phyloP scores from a whole-genome alignment of 2,888 invertebrate genomes.

The Tenthredo livida region DNA sequence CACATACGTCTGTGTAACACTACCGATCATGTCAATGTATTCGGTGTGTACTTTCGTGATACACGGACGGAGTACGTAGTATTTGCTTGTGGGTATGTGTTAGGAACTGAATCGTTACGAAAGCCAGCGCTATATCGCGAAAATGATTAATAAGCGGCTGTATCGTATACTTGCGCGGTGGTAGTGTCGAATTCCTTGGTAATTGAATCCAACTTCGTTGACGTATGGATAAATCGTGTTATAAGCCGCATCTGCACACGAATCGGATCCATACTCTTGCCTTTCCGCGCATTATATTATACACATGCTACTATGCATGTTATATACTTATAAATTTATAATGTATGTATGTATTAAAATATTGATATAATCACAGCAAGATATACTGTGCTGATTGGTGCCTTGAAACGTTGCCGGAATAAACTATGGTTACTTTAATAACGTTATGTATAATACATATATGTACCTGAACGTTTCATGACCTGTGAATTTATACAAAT shows the following conservation, averaged over 20 bases:
- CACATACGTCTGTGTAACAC: neutral
- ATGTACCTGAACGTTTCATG: neutral
- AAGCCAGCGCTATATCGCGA: slow-evolving; percentile 3
- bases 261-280: neutral
- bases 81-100: too few relatives aligned
- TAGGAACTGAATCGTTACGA: neutral
- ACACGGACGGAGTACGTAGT: neutral
- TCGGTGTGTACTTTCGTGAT: neutral
- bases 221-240: neutral
- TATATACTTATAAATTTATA: neutral
- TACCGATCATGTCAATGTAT: neutral
- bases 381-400: neutral
- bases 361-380: neutral
- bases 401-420: neutral
- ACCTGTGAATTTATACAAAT: neutral
- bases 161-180: neutral
- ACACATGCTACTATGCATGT: neutral
- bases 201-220: slow-evolving; percentile 36
- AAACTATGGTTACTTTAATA: neutral
- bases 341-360: neutral
- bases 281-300: neutral
- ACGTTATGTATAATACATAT: neutral
- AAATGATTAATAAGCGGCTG: slow-evolving; percentile 31
- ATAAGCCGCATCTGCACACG: slow-evolving; percentile 45
- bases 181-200: slow-evolving; percentile 32